A percentile compares a stretch with the other conserved stretches of the same genome.
Evolutionary conservation across 2,113 vertebrate species (phyloP).

Genomic region (Microtus pennsylvanicus): DNA sequence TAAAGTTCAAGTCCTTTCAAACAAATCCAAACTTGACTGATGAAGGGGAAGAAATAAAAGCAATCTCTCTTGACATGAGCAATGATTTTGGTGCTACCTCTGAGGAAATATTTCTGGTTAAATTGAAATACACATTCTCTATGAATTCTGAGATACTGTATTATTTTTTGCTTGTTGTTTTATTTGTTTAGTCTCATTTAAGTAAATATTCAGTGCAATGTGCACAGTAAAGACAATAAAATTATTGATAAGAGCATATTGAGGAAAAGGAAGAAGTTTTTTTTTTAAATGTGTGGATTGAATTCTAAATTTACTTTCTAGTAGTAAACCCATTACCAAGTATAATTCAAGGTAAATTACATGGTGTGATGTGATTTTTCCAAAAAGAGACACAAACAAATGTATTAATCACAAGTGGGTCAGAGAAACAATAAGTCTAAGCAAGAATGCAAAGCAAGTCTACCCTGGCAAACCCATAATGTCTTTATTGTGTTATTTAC

Average conservation of each 20-base stretch:
- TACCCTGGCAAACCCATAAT: not conserved
- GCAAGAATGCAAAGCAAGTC: not conserved
- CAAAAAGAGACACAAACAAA: not conserved
- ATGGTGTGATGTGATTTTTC: not conserved
- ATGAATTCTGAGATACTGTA: not conserved
- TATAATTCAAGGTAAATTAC: not conserved
- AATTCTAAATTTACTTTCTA: not conserved
- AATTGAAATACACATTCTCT: not conserved
- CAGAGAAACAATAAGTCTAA: not conserved
- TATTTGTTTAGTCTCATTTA: not conserved
- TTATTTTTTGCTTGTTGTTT: not conserved
- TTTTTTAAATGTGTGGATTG: not conserved
- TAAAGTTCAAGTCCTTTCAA: conserved; percentile 62
- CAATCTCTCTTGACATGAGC: conserved; percentile 35
- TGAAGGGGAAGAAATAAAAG: conserved; percentile 39
- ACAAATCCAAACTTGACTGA: conserved; percentile 67
- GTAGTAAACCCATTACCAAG: not conserved
- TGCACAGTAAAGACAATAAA: not conserved
- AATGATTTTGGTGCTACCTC: conserved; percentile 33
- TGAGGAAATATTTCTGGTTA: conserved; percentile 32
- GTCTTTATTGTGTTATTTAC: not conserved
- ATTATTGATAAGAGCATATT: not conserved
- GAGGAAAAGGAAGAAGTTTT: not conserved
- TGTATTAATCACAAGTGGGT: not conserved
- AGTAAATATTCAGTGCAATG: not conserved